phyloP scores from a whole-genome alignment of 2,113 vertebrate species.

The Chaenocephalus aceratus region DNA sequence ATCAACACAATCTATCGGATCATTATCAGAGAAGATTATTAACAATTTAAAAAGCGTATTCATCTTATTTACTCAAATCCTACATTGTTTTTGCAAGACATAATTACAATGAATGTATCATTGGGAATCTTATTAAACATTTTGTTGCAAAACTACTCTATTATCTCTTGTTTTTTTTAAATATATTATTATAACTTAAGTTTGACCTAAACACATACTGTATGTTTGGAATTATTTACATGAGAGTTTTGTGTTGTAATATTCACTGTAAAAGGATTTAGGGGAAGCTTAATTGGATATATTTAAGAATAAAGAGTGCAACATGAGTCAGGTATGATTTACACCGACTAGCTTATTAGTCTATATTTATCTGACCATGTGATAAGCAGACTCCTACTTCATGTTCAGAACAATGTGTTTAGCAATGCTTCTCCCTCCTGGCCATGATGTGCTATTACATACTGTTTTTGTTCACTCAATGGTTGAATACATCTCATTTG shows the following conservation, averaged over 20 bases:
- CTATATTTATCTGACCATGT: conserved; percentile 42
- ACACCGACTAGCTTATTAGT: neutral
- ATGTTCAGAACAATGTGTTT: neutral
- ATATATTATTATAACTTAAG: neutral
- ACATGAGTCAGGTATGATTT: conserved; percentile 6
- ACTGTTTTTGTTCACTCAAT: neutral
- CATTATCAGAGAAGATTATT: neutral
- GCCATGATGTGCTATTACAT: conserved; percentile 46
- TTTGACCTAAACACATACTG: neutral
- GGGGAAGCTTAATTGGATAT: neutral
- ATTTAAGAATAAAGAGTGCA: neutral
- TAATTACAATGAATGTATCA: neutral
- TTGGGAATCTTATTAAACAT: neutral
- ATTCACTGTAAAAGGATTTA: neutral
- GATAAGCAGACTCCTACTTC: neutral
- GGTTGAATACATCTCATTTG: neutral
- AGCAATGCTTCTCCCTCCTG: conserved; percentile 68
- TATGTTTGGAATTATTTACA: neutral
- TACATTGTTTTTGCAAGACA: neutral
- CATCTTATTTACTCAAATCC: no score
- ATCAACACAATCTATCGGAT: neutral
- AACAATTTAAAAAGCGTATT: neutral
- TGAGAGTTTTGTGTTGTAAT: neutral
- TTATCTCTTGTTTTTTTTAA: neutral
- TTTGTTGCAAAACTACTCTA: neutral